A percentile compares a stretch with the other conserved stretches of the same genome.
Conservation (phyloP, 2,888 invertebrate species). For the Artemia sinica region DNA sequence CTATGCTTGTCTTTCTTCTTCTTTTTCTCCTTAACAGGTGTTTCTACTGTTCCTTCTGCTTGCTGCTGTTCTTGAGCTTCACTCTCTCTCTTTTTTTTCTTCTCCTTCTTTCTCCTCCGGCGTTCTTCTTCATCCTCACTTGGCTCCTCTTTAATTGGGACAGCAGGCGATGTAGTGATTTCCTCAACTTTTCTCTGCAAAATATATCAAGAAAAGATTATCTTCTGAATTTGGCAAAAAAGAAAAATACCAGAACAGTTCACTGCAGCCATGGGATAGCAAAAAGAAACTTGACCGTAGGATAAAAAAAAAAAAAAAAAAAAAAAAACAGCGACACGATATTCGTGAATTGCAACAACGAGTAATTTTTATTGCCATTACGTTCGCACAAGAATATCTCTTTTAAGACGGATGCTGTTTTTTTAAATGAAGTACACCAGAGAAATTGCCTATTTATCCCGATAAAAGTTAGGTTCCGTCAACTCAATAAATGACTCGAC, state of each 20-base stretch:
- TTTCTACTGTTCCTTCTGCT: conserved; percentile 9
- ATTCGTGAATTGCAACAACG: too few species aligned
- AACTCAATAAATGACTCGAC: too few species aligned
- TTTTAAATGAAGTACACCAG: too few species aligned
- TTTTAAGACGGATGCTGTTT: too few species aligned
- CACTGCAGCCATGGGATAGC: background rate
- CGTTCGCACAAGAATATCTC: too few species aligned
- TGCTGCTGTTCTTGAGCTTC: conserved; percentile 25
- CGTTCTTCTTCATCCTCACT: conserved; percentile 30
- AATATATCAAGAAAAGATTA: background rate
- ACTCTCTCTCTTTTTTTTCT: conserved; percentile 42
- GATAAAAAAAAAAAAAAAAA: too few species aligned
- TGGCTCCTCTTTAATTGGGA: conserved; percentile 29
- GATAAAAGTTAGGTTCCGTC: too few species aligned
- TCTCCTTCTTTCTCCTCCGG: conserved; percentile 45
- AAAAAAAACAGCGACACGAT: too few species aligned
- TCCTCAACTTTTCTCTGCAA: conserved; percentile 18
- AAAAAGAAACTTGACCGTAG: background rate
- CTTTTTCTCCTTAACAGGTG: conserved; percentile 20
- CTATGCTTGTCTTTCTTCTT: conserved; percentile 17
- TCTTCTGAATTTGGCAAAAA: background rate
- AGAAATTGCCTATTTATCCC: too few species aligned
- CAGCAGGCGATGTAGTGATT: conserved; percentile 21
- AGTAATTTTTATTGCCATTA: too few species aligned
- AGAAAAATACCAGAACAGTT: background rate